Conservation (phyloP, 2,797 vertebrate species). For the Aphelocoma californica region DNA sequence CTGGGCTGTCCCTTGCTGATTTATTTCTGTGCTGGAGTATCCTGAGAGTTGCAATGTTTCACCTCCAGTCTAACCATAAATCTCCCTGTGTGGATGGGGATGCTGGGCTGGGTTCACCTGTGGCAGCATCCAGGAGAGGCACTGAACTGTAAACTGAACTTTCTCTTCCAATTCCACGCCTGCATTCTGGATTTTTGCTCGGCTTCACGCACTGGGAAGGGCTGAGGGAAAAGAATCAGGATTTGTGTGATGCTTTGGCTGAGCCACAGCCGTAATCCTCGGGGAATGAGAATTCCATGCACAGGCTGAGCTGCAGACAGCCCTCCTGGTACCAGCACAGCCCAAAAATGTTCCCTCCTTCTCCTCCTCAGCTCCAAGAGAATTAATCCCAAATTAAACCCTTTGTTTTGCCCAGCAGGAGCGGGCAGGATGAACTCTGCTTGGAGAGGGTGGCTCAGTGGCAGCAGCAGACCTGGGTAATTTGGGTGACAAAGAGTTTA, state of each 20-base stretch:
- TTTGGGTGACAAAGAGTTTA: not conserved
- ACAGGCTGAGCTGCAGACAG: not conserved
- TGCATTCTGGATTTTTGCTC: not conserved
- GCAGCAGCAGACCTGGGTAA: not conserved
- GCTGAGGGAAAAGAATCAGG: not conserved
- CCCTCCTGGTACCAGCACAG: not conserved
- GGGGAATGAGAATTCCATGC: not conserved
- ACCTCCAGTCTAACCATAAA: fast-evolving
- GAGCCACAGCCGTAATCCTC: not conserved
- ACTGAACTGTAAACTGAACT: not conserved
- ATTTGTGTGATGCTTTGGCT: not conserved
- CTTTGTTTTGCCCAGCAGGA: constrained; percentile 27
- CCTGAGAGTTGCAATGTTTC: not conserved
- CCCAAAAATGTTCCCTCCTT: not conserved
- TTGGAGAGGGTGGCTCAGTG: not conserved
- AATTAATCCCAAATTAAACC: not conserved
- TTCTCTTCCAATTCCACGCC: not conserved
- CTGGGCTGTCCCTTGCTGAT: not conserved
- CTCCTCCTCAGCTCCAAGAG: not conserved
- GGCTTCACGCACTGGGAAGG: not conserved
- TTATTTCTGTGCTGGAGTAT: not conserved
- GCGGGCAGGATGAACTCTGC: not conserved
- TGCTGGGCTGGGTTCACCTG: not conserved
- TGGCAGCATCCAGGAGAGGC: not conserved
- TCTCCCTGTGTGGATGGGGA: fast-evolving